These are phyloP conservation scores for Antheraea assamensis DNA, from an alignment of 2,888 invertebrate species.

Conservation along the genomic window DNA sequence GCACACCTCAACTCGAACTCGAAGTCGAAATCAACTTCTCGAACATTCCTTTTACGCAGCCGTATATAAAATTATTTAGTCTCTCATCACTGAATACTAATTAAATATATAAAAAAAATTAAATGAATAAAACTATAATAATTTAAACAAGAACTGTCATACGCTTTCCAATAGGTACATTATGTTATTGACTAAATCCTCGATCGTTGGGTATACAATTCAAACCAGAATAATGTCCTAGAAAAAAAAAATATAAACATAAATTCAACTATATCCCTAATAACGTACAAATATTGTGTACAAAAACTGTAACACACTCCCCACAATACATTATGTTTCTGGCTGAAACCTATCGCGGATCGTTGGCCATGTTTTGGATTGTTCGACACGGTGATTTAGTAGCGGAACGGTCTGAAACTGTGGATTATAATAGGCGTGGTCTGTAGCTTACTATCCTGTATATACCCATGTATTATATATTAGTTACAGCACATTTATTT, in stretches of 20 bases:
- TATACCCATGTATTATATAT: background rate
- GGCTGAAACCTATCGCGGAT: conserved; percentile 2
- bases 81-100: background rate
- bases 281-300: background rate
- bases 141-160: too few species aligned
- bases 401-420: conserved; percentile 5
- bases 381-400: conserved; percentile 8
- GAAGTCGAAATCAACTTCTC: too few species aligned
- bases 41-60: too few species aligned
- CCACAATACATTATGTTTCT: background rate
- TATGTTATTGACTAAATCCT: too few species aligned
- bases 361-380: conserved; percentile 5
- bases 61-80: background rate
- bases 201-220: background rate
- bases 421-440: conserved; percentile 30
- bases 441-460: background rate
- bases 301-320: background rate
- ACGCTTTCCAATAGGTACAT: too few species aligned
- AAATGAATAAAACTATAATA: too few species aligned
- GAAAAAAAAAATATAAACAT: background rate
- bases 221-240: background rate
- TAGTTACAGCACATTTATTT: background rate
- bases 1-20: too few species aligned
- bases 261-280: background rate
- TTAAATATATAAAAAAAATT: too few species aligned